phyloP scores from a whole-genome alignment of 2,113 vertebrate species.

The Heliornis fulica region DNA sequence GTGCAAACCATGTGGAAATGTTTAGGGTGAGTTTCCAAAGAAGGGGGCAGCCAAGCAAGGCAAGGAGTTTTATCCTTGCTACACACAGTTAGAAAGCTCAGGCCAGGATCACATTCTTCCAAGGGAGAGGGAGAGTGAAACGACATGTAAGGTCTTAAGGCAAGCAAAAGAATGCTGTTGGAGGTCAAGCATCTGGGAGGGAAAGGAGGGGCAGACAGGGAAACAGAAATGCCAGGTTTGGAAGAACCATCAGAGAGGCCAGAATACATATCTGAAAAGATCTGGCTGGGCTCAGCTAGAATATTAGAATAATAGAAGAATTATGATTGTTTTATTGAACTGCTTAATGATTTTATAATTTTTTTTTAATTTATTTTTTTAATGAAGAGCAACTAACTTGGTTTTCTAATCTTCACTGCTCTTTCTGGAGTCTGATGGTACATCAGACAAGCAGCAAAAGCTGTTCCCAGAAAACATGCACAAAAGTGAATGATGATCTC shows the following conservation, averaged over 20 bases:
- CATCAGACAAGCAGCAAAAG: not conserved
- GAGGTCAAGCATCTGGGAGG: slow-evolving; percentile 52
- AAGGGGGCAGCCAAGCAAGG: slow-evolving; percentile 58
- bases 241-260: not conserved
- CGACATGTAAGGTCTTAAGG: slow-evolving; percentile 42
- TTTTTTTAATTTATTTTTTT: not conserved
- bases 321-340: not conserved
- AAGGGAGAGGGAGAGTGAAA: slow-evolving; percentile 26
- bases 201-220: not conserved
- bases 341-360: not conserved
- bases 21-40: slow-evolving; percentile 68
- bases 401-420: not conserved
- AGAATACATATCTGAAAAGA: not conserved
- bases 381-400: not conserved
- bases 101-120: slow-evolving; percentile 57
- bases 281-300: not conserved
- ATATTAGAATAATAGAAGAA: not conserved
- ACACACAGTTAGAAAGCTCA: slow-evolving; percentile 59
- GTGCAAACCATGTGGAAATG: slow-evolving; percentile 70
- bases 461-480: not conserved
- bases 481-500: not conserved
- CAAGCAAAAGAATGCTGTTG: slow-evolving; percentile 47
- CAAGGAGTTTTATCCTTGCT: slow-evolving; percentile 61
- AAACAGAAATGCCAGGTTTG: slow-evolving; percentile 37
- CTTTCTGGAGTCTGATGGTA: not conserved